These are phyloP conservation scores for Carassius gibelio DNA, from an alignment of 2,113 vertebrate species.

Conservation along the genomic window DNA sequence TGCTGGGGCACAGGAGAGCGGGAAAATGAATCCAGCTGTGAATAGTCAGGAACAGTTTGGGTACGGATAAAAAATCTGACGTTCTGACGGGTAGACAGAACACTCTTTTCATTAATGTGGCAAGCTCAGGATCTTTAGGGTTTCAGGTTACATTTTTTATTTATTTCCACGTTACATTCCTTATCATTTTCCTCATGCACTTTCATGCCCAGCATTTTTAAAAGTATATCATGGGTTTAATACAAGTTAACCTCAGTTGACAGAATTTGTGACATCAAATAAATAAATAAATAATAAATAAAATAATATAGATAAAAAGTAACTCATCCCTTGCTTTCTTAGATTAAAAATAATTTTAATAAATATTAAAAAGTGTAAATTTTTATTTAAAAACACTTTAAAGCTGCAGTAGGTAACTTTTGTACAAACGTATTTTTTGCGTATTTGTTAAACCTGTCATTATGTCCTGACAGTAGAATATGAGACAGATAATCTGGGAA, in stretches of 20 bases:
- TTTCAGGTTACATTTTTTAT: conserved; percentile 25
- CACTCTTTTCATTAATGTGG: conserved; percentile 62
- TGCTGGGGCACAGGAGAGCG: conserved; percentile 59
- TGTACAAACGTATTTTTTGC: too few relatives aligned
- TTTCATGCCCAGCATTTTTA: conserved; percentile 30
- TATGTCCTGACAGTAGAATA: too few relatives aligned
- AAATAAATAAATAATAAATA: too few relatives aligned
- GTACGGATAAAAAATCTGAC: conserved; percentile 54
- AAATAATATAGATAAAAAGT: too few relatives aligned
- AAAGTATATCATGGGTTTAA: background rate
- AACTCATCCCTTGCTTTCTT: background rate
- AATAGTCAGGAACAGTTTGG: conserved; percentile 63
- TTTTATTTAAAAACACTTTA: too few relatives aligned
- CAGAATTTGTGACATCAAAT: background rate
- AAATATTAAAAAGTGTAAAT: too few relatives aligned
- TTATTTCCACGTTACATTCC: conserved; percentile 10
- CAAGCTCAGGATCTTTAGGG: conserved; percentile 66
- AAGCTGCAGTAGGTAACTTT: too few relatives aligned
- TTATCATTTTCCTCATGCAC: conserved; percentile 50
- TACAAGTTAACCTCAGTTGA: background rate
- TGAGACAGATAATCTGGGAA: too few relatives aligned
- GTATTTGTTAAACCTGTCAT: too few relatives aligned
- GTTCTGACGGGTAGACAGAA: conserved; percentile 44
- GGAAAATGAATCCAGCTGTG: conserved; percentile 59
- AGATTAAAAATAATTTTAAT: background rate